Conservation (phyloP, 2,113 vertebrate genomes). For the Puffinus mauretanicus region DNA sequence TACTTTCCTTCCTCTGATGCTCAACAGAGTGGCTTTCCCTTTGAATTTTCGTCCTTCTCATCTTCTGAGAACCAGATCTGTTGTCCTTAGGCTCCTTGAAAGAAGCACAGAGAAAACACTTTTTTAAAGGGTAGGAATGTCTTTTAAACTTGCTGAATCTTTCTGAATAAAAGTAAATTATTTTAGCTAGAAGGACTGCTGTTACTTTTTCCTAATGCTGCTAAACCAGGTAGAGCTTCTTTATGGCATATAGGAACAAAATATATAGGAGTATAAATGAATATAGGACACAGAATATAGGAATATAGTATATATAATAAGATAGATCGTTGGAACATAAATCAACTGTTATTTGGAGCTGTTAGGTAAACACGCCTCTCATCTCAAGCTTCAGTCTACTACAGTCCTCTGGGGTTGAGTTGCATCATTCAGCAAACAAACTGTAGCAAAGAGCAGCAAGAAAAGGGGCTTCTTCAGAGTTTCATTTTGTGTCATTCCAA, state of each 20-base stretch:
- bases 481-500: background rate
- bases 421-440: background rate
- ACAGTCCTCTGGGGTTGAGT: background rate
- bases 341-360: background rate
- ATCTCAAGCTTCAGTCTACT: background rate
- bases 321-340: background rate
- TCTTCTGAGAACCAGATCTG: background rate
- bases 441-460: background rate
- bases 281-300: background rate
- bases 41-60: constrained; percentile 18
- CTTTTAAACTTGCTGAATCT: background rate
- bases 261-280: background rate
- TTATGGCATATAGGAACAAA: background rate
- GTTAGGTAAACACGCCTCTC: background rate
- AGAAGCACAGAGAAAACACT: background rate
- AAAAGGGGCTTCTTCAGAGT: background rate
- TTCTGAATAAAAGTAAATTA: background rate
- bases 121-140: background rate
- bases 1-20: background rate
- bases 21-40: background rate
- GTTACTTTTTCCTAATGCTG: background rate
- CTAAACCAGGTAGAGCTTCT: background rate
- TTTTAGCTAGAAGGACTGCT: background rate
- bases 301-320: background rate
- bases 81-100: background rate